Percentiles rank a stretch among this genome's conserved stretches.
These are phyloP conservation scores for Poecilia latipinna DNA, from an alignment of 2,113 vertebrate genomes.

Conservation along the genomic window DNA sequence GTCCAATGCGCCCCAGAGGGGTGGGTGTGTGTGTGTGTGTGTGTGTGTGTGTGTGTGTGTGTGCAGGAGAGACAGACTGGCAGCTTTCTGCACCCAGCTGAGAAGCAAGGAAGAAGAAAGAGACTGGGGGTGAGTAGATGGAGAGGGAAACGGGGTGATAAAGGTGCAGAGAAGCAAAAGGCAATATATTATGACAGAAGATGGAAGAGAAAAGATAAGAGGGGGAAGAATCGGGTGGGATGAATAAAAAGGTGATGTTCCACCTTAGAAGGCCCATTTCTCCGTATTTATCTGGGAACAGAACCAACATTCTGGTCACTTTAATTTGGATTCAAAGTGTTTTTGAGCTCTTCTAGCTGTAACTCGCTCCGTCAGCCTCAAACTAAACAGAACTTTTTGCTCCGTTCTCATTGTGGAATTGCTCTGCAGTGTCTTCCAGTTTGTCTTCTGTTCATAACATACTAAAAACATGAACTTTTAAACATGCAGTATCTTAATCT, in stretches of 20 bases:
- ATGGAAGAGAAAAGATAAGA: slow-evolving; percentile 23
- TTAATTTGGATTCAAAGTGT: too few relatives aligned
- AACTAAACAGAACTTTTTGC: neutral
- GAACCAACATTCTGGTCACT: too few relatives aligned
- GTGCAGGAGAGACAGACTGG: slow-evolving; percentile 41
- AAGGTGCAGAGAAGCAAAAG: slow-evolving; percentile 6
- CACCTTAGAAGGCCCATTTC: neutral
- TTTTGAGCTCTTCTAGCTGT: neutral
- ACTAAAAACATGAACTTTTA: too few relatives aligned
- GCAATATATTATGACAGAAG: slow-evolving; percentile 18
- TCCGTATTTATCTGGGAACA: neutral
- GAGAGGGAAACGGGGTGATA: slow-evolving; percentile 48
- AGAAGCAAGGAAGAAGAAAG: slow-evolving; percentile 24
- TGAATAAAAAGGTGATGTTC: neutral
- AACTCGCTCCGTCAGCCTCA: neutral
- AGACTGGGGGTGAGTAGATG: slow-evolving; percentile 27
- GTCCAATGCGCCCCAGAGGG: slow-evolving; percentile 60
- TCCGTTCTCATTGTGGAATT: neutral
- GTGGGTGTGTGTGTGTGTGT: neutral
- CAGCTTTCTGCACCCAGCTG: slow-evolving; percentile 49
- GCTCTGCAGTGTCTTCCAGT: neutral
- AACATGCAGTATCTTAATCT: too few relatives aligned
- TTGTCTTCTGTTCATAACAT: too few relatives aligned
- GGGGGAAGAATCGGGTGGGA: neutral
- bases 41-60: slow-evolving; percentile 24